Base-by-base conservation (phyloP, 2,113 vertebrate species). In the Cyanistes caeruleus region DNA sequence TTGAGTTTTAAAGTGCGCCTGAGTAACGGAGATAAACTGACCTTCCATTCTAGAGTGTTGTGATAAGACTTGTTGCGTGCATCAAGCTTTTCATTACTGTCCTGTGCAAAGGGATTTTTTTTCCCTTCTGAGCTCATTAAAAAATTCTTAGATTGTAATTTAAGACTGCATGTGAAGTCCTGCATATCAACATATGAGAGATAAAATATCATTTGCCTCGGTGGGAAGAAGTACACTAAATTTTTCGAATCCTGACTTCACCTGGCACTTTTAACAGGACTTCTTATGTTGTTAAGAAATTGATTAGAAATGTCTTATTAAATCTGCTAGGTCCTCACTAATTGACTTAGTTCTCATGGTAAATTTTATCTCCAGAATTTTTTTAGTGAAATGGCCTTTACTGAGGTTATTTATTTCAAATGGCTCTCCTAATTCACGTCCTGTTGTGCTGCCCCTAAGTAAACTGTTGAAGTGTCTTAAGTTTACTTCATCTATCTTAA, bases 101-200 rank as follows among this genome's bases (percentile, higher is more conserved):
- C 18, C 15, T 25, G 4, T 0, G 0, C 33, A 12, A 37, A 60
- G 22, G 23, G 18, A 7, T 27, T 68, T 8, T 39, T 49, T 49
- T 4, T 7, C 5, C 18, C 14, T 41, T 43, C 75, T 44, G 19
- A 56, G 13, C 31, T 63, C 7, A 4, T 48, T 48, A 44, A 15
- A 2, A 60, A 9, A 7, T 31, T 10, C 5, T 58, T 48, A 25
- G 8, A 3, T 33, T 25, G 22, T 39, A 53, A 9, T 25, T 39
- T n/a, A 82, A 9, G 7, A 6, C 13, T 2, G 0, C 11, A 0
- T 43, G 2, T 7, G 1, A 43, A 79, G 14, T 46, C 10, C 21
- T 43, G 18, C 10, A 4, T 59, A 20, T 23, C 25, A 15, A 11
- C 33, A 11, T 41, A 23, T 2, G 4, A 23, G n/a, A 62, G 9